Evolutionary conservation across 1,140 invertebrate species (phyloP), one percentile per base, ranked within the genome.

Genomic region (Asbolus verrucosus): DNA sequence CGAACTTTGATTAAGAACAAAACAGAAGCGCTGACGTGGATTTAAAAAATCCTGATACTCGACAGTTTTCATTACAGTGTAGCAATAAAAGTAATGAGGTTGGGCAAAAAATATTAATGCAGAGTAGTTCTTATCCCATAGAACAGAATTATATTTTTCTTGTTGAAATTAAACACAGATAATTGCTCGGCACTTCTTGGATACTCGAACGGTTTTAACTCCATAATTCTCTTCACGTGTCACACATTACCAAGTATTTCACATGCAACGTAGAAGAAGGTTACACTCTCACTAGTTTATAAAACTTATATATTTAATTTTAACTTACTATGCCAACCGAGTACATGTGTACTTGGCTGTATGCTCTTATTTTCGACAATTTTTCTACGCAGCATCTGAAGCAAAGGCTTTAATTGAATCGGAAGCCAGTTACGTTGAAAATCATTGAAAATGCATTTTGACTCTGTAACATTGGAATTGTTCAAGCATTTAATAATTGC

Each of bases 221-320:
- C 46, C 33, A 8, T 21, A 63, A 63, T 63, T 63, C 61, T 41
- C 61, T 21, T 63, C 61, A 63, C 61, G 61, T 63, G 61, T 21
- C 33, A 14, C n/a, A 19, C 33, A 63, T 63, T 63, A 63, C 41
- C 61, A 63, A 39, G n/a, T 63, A 63, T 39, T 63, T 63, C 41
- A 63, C 41, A 63, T 63, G 61, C 61, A 63, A 63, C 39, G 38
- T 21, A 27, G 15, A 24, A 24, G 61, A 41, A 63, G 61, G 61
- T 54, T 54, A 54, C 46, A 54, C 46, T 54, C 46, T 54, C 46
- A 21, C 46, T 54, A 54, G 46, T 54, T 54, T 54, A 54, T 54
- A 27, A 54, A 54, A 54, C 46, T 54, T 27, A 54, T 54, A 54
- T 27, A 54, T 54, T 27, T 27, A 54, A 54, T 54, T 54, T 31